These are phyloP conservation scores for Podiceps cristatus DNA, from an alignment of 2,113 vertebrate genomes.

Conservation along the genomic window DNA sequence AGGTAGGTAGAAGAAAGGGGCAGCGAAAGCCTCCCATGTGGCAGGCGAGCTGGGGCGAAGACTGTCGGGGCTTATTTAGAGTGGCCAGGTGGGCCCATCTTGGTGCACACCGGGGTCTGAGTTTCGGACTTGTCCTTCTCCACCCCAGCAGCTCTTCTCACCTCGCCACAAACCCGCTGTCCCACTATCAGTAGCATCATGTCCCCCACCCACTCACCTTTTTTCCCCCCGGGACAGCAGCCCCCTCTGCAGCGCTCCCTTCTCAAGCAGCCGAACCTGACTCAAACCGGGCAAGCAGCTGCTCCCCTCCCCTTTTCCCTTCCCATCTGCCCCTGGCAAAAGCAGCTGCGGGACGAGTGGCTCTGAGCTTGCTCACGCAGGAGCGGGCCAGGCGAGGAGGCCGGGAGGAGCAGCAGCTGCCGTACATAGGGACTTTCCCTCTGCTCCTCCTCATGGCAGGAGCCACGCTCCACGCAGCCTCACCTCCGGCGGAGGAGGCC, in stretches of 20 bases:
- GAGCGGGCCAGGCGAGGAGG: neutral
- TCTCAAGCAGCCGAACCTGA: neutral
- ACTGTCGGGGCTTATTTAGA: neutral
- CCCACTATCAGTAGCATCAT: neutral
- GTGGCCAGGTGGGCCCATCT: rapidly evolving
- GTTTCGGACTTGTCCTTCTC: neutral
- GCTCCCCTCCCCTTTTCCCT: neutral
- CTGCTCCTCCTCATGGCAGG: neutral
- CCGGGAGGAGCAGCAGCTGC: neutral
- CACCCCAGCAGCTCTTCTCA: neutral
- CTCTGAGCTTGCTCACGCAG: neutral
- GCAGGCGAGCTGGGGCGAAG: neutral
- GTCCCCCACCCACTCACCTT: neutral
- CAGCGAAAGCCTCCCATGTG: rapidly evolving
- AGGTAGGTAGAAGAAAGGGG: neutral
- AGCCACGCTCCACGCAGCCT: neutral
- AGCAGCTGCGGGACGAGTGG: neutral
- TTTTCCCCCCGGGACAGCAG: neutral
- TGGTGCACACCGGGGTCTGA: rapidly evolving
- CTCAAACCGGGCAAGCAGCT: neutral
- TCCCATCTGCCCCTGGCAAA: neutral
- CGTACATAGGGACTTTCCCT: neutral
- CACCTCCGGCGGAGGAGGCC: neutral
- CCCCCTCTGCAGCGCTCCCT: rapidly evolving
- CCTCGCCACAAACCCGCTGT: rapidly evolving